Evolutionary conservation across 64 coral and sea anemone genomes (phyloP), one percentile per base, ranked within the genome.

Genomic region (Montipora efflorescens): DNA sequence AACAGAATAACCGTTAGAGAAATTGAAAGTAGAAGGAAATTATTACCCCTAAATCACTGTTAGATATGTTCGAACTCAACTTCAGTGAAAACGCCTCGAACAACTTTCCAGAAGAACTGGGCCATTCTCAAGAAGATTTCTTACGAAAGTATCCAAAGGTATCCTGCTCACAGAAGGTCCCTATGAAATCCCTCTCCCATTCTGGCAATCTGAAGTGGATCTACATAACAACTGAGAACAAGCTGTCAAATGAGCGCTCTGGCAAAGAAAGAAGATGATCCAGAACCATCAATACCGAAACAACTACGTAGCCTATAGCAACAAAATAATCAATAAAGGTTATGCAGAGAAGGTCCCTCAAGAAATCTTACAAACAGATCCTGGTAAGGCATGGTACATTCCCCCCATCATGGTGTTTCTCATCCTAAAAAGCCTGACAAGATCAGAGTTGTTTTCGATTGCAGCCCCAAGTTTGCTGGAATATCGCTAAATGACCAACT

Each of bases 201-300:
- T 91, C 23, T 44, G 89, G 43, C 68, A 83, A 70, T 67, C 90
- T 25, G 80, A 84, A 73, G 90, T 83, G 8, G 75, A 75, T 43
- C 69, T 92, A 10, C 90, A 79, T n/a, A 83, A 92, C 68, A 92
- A 92, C 18, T 48, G 69, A 82, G 47, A 67, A 67, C 90, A 91
- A 74, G 90, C 78, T 13, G 21, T 83, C 49, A 92, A 84, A 71
- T 22, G 81, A 77, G 90, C 81, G 23, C 74, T 74, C 77, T 91
- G 90, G 90, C 90, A 91, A 79, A 67, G 79, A 64, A 91, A 82
- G 90, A 82, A 91, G 55, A 91, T 91, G 90, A 20, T 81, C 9
- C 90, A 79, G 48, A 79, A 91, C 79, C 20, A 59, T 11, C 64
- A 91, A 48, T 91, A 91, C 43, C 67, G 70, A 43, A 78, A 46